Evolutionary conservation across 2,113 vertebrate genomes (phyloP).

Genomic region (Columbina picui): DNA sequence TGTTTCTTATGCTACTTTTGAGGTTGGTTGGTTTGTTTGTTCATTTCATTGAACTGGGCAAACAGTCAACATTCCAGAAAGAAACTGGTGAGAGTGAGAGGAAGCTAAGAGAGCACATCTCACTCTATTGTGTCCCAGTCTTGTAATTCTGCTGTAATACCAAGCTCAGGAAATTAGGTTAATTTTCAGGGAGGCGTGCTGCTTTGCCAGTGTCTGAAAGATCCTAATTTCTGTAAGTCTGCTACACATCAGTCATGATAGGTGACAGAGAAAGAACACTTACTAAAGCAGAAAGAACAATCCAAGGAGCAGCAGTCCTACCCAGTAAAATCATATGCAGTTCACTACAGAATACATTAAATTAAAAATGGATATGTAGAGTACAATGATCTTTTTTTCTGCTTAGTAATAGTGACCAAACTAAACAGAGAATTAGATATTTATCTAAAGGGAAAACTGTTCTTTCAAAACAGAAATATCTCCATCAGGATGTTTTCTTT

Average conservation of each 20-base stretch:
- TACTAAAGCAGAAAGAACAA: neutral
- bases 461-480: constrained; percentile 16
- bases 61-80: neutral
- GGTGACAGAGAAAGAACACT: neutral
- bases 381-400: neutral
- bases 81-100: neutral
- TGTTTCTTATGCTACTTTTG: neutral
- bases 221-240: neutral
- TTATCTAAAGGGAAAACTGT: neutral
- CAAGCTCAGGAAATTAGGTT: neutral
- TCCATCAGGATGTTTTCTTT: neutral
- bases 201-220: constrained; percentile 1
- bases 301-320: neutral
- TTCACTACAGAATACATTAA: neutral
- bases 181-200: neutral
- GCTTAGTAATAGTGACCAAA: neutral
- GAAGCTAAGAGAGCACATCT: neutral
- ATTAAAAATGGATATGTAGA: neutral
- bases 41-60: neutral
- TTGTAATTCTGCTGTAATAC: neutral
- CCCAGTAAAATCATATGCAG: neutral
- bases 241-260: neutral
- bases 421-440: neutral
- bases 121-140: neutral
- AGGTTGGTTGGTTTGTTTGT: neutral